Evolutionary conservation across 2,888 invertebrate species (phyloP), one percentile per base, ranked within the genome.

Genomic region (Gymnosoma rotundatum): DNA sequence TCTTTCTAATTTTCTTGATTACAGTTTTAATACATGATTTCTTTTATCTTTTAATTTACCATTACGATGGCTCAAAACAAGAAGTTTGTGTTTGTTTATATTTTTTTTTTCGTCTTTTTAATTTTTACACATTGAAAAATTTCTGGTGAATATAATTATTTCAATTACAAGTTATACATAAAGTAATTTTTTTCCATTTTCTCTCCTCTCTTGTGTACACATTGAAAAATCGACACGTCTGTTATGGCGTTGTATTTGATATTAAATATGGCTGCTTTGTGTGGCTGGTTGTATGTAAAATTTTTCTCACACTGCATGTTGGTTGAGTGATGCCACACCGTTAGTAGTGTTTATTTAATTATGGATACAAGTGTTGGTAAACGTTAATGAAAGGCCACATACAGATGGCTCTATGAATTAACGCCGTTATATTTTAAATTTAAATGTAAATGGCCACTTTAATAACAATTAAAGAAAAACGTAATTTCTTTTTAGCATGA

Each of bases 61-160:
- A 83, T 36, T 9, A 67, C 69, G 48, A 81, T 83, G 21, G 69
- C 78, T 38, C 8, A 8, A 14, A 25, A 83, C 83, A 81, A 66
- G 63, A 48, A 58, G 38, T 74, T 64, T 36, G 61, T 69, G 48
- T 70, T 63, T 56, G 36, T 73, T 61, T 38, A 70, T 58, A 58
- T 54, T 48, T 60, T 76, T 64, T 69, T 70, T 25, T 69, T 70
- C 32, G 60, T 69, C 10, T 67, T 48, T 73, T 61, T 61, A 6
- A 54, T 45, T 78, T 64, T 75, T 87, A 87, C 87, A 87, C 87
- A 87, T 86, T 81, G 81, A 87, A 87, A 87, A 87, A 83, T 87
- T 81, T 66, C 64, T 78, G 60, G 64, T 54, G 14, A 63, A 82
- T 6, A 75, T 72, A 72, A 64, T 56, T 85, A 79, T 78, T 60